Base-by-base conservation (phyloP, 2,113 vertebrate species). In the Erythrolamprus reginae region DNA sequence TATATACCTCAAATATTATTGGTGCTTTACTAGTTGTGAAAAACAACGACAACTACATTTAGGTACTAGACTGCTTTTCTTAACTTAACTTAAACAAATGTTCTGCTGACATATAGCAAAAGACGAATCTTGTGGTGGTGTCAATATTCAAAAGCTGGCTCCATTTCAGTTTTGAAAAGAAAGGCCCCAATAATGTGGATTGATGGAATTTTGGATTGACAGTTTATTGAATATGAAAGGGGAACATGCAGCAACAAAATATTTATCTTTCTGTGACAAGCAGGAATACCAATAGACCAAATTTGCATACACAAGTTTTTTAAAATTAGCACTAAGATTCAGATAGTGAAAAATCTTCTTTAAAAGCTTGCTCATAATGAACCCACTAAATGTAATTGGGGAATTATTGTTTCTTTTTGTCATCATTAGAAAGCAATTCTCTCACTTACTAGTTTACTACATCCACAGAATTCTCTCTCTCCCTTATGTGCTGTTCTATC, bases 191-290 rank as follows among this genome's bases (percentile, higher is more conserved):
- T 92, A 84, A 77, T 65, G 19, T 23, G 38, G 82, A 91, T 77
- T 93, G 88, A 77, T 1, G 45, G 7, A 65, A 38, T 91, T 92
- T 19, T 87, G 56, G 91, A 91, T 23, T 53, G 84, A 87, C 58
- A 83, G 1, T 53, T 61, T 4, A 3, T 82, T 45, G 0, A 70
- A 21, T 87, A 88, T 4, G 42, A 89, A 85, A 88, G 45, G 88
- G n/a, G 70, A 93, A 91, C 88, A 90, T 89, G 47, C 1, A 88
- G 1, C 3, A 90, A 45, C 55, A 85, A 85, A 92, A 91, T 51
- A 86, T 45, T 88, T 33, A 28, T 93, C 7, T 91, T 3, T 84
- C 89, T 9, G 10, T 89, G 9, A 6, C 82, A 94, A 51, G 26
- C 45, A 61, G 61, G 48, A 8, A 0, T 53, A 82, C 52, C 89